Evolutionary conservation across 2,113 vertebrate genomes (phyloP), one percentile per base, ranked within the genome.

Genomic region (Myodes glareolus): DNA sequence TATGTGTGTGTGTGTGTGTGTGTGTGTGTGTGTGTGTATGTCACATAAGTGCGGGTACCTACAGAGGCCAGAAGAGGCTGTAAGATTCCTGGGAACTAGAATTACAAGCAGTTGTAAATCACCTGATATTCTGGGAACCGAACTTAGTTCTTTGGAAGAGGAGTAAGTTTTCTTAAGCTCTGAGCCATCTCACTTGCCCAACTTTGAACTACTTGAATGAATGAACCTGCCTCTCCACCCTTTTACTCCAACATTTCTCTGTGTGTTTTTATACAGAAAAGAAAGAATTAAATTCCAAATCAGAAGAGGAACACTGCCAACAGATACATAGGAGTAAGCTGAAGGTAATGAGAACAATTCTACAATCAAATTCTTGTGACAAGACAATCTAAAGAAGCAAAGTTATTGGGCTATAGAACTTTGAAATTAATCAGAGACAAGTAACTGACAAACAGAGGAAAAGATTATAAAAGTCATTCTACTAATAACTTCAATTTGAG

Each of bases 401-500:
- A 70, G 93, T 95, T 81, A 31, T 42, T 86, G 58, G 31, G 1
- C 65, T 82, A 29, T 63, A 82, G 58, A 94, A 94, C 52, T 90
- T 94, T 86, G 80, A 84, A 95, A 76, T 55, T 85, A 88, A 94
- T 88, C 50, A 92, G 16, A 5, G 27, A 3, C 42, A 97, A 87
- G 12, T 63, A 77, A 77, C 55, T 52, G 42, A 78, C 12, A 95
- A 92, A 77, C 14, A 77, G 27, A 55, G 73, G 47, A 50, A 87
- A 94, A 4, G 14, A 67, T 84, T 78, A 6, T 47, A 92, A 55
- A 47, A 80, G 94, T 47, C 73, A 90, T 90, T 85, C 27, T 88
- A 68, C 7, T 93, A 92, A 94, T 87, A 91, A 94, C 81, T 95
- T 96, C 25, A 95, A 21, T 25, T 77, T 81, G 73, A 94, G 13